Conservation (phyloP, 2,888 invertebrate species). For the Apodemia zela region DNA sequence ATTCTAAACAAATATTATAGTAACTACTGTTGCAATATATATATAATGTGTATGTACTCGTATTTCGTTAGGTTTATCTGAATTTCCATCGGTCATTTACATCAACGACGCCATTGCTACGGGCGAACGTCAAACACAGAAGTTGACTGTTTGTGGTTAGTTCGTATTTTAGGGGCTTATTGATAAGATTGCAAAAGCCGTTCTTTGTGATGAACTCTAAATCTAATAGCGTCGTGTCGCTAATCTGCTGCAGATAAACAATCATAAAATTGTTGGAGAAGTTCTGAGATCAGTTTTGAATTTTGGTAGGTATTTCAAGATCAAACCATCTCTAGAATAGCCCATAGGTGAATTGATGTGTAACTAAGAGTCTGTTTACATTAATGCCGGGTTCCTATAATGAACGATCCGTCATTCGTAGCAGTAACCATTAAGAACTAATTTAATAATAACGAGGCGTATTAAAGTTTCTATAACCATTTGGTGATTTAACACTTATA, state of each 20-base stretch:
- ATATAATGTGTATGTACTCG: too few species aligned
- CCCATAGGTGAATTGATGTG: too few species aligned
- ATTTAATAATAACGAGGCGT: too few species aligned
- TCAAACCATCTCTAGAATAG: too few species aligned
- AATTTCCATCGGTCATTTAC: conserved; percentile 8
- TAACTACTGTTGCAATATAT: neutral
- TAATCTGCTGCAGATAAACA: neutral
- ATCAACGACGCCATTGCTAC: neutral
- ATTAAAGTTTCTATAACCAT: too few species aligned
- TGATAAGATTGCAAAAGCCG: neutral
- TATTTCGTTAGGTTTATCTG: neutral
- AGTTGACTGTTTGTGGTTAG: conserved; percentile 7
- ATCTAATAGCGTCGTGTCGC: neutral
- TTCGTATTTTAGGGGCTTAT: neutral
- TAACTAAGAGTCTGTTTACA: too few species aligned
- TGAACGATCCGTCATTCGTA: too few species aligned
- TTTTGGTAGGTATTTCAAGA: too few species aligned
- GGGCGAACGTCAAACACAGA: conserved; percentile 13
- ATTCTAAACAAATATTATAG: neutral
- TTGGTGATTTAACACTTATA: too few species aligned
- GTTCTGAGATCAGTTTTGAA: too few species aligned
- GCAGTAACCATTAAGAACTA: too few species aligned
- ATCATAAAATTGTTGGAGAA: neutral
- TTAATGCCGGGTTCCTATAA: too few species aligned
- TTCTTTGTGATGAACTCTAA: neutral